Evolutionary conservation across 2,888 invertebrate genomes (phyloP), one percentile per base, ranked within the genome.

Genomic region (Drosophila heteroneura): DNA sequence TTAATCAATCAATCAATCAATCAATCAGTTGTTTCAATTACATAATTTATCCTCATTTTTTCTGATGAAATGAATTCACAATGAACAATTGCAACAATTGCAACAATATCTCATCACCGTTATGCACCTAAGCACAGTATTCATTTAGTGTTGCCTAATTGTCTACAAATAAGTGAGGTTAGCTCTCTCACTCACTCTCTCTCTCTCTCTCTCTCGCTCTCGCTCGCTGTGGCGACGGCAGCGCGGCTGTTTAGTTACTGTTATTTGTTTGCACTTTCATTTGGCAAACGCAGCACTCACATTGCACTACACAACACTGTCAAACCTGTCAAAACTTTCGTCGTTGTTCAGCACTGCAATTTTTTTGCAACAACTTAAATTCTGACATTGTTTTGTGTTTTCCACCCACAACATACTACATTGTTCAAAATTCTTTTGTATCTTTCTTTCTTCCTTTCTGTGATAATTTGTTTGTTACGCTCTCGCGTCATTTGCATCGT

Each of bases 381-480:
- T 70, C 74, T 73, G 73, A 77, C 66, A 76, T 81, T 78, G 78
- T 81, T 81, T 81, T 80, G 78, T 81, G 70, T 78, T 81, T 77
- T 78, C 73, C 81, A 64, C 59, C 57, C 39, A 53, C 65, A 71
- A 58, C 64, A 47, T 47, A 51, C 54, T 26, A 53, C 54, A 61
- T 60, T 41, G 56, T 47, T 39, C 54, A 37, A 35, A 26, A 39
- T n/a, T 26, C 35, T 33, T 35, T 39, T 30, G 41, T 32, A 41
- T 72, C 63, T 67, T 70, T 84, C 67, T 83, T 72, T 64, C 60
- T 51, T 71, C 54, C 67, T 76, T 81, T 75, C 68, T 85, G 70
- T 79, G 81, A 86, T 81, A 74, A 79, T 84, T 76, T 82, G 81
- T 87, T 85, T 88, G 85, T 82, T 76, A 77, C 79, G 83, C 83